Evolutionary conservation across 2,797 vertebrate species (phyloP), one percentile per base, ranked within the genome.

Genomic region (Lepus townsendii): DNA sequence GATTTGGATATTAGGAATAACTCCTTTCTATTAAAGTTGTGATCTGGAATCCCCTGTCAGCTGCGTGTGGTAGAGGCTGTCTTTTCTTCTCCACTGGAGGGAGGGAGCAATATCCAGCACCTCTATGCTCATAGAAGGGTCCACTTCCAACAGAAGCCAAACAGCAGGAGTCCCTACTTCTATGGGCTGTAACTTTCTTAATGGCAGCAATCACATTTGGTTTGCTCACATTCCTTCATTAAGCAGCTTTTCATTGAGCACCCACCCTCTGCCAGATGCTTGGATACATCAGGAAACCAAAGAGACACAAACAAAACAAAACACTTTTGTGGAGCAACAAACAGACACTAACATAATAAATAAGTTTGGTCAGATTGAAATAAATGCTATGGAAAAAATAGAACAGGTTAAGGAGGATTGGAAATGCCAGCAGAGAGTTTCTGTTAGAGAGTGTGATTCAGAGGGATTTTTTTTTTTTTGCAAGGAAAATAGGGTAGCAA

Each of bases 221-320:
- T 95, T 89, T 93, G 47, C 73, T 93, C 47, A n/a, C 35, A 88
- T 92, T 88, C 62, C 35, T 96, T 92, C 52, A 4, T 2, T 66
- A 27, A 93, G 75, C 32, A 65, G 3, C 57, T 50, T 73, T 63
- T 94, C 30, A 20, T 26, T 16, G 14, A 76, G 75, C 14, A 35
- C 57, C 57, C 60, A 80, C 62, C 66, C 60, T 86, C 10, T 47
- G 66, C 54, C 92, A 94, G 82, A 88, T 90, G 90, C 87, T 42
- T 38, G 68, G 47, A 65, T 89, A 73, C 32, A 54, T 87, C 76
- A 84, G 85, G 78, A 95, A 94, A 87, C 72, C 19, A 77, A 78
- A 93, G 42, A 94, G 82, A 89, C 75, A 93, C 78, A 95, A 88
- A 3, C n/a, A 54, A 73, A 95, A 54, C 30, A 62, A 87, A 87